These are phyloP conservation scores for Andrena minutula DNA, from an alignment of 2,888 invertebrate species.

Conservation along the genomic window DNA sequence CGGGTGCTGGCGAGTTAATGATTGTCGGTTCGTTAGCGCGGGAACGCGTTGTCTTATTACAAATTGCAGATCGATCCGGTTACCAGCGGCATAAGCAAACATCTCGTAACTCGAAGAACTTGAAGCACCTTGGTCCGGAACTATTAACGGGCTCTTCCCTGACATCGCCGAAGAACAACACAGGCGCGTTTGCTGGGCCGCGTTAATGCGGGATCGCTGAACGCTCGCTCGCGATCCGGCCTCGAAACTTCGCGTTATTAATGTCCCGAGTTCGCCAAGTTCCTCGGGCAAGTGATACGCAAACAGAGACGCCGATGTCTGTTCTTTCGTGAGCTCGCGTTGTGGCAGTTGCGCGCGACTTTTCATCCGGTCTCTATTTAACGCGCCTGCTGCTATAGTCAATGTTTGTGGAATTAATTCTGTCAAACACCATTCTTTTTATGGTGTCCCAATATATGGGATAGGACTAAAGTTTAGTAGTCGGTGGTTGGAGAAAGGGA, in stretches of 20 bases:
- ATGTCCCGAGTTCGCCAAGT: constrained; percentile 23
- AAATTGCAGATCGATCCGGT: constrained; percentile 49
- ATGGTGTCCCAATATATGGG: no score
- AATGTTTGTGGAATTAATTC: no score
- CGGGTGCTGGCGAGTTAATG: constrained; percentile 17
- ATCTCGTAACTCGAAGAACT: constrained; percentile 51
- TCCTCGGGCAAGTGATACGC: constrained; percentile 8
- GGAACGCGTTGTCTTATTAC: neutral
- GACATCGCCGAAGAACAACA: constrained; percentile 45
- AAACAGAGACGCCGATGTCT: constrained; percentile 8
- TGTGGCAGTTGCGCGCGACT: neutral
- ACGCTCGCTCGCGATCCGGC: constrained; percentile 26
- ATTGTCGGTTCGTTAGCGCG: constrained; percentile 10
- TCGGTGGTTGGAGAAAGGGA: no score
- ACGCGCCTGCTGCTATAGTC: no score
- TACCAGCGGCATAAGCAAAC: constrained; percentile 33
- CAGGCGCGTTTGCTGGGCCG: constrained; percentile 20
- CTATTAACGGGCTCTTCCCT: constrained; percentile 41
- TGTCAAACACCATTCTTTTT: no score
- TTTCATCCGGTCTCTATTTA: neutral
- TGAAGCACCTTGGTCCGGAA: constrained; percentile 20
- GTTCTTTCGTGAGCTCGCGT: neutral
- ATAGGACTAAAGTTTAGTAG: no score
- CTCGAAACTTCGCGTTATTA: constrained; percentile 36
- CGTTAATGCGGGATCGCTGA: constrained; percentile 14